Evolutionary conservation across 2,797 vertebrate genomes (phyloP), one percentile per base, ranked within the genome.

Genomic region (Mus caroli): DNA sequence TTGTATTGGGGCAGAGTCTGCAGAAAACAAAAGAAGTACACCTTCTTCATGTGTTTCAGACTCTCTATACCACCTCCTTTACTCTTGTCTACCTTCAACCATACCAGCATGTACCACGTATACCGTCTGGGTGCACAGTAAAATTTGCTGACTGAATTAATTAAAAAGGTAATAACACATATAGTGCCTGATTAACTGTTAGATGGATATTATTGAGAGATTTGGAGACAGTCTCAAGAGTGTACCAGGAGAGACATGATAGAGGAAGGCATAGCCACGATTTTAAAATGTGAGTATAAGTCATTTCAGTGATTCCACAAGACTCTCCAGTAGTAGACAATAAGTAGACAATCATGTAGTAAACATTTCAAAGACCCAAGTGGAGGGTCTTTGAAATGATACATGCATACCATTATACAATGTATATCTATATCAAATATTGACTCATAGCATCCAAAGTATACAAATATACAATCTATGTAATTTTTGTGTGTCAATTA

Each of bases 251-350:
- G 52, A 96, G 52, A 73, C 14, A 43, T 13, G n/a, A 79, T 19
- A 13, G 71, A 91, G 8, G 20, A 85, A 52, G 34, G 11, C 20
- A 22, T 67, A 56, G 26, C 83, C 50, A 93, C 14, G 26, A 20
- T 87, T 83, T 94, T 64, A 71, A 80, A 75, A 89, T 69, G 31
- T 40, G 28, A 91, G 28, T 54, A 0, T 54, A 17, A 82, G 40
- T 84, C 67, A 76, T 90, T 22, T 85, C 77, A 75, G 13, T 54
- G 50, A 93, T 69, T 92, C 54, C 34, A 77, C 80, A 88, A 91
- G 92, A 88, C 50, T 90, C 52, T 92, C 34, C 80, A 67, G 43
- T 15, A 85, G 1, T 28, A 28, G 22, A 37, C 24, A 75, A 75
- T 69, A 75, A 82, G 1, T 28, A 28, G 22, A 37, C 17, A 64